Evolutionary conservation across 1,140 invertebrate species (phyloP).

Genomic region (Zelostemma sp.): DNA sequence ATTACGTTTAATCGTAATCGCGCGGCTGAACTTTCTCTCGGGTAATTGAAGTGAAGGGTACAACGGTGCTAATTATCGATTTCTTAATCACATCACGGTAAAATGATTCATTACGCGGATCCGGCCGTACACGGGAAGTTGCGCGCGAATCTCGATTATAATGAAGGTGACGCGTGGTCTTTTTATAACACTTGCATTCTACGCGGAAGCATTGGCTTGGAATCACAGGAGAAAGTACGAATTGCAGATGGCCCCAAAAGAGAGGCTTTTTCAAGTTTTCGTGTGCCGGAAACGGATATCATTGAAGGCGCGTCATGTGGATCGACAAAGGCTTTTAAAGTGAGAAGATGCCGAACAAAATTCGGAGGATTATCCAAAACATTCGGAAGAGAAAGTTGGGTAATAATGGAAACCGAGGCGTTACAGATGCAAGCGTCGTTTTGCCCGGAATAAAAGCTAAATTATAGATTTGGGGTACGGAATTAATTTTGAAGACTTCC

Average conservation of each 20-base stretch:
- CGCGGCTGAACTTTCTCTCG: slow-evolving; percentile 37
- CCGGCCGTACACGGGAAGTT: slow-evolving; percentile 45
- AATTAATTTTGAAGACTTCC: slow-evolving; percentile 59
- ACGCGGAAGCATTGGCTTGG: slow-evolving; percentile 18
- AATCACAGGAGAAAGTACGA: slow-evolving; percentile 33
- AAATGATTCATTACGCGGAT: slow-evolving; percentile 50
- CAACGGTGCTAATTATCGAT: slow-evolving; percentile 47
- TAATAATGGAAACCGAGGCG: slow-evolving; percentile 44
- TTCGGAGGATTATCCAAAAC: slow-evolving; percentile 39
- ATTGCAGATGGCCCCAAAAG: slow-evolving; percentile 19
- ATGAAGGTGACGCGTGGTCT: slow-evolving; percentile 24
- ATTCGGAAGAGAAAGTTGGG: slow-evolving; percentile 55
- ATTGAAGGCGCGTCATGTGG: slow-evolving; percentile 40
- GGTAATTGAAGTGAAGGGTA: slow-evolving; percentile 40
- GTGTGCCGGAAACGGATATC: slow-evolving; percentile 42
- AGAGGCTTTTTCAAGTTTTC: slow-evolving; percentile 9
- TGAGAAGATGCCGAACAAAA: slow-evolving; percentile 43
- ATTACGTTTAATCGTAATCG: slow-evolving; percentile 33
- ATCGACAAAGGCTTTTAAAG: slow-evolving; percentile 36
- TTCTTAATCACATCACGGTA: slow-evolving; percentile 48
- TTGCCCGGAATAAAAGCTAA: slow-evolving; percentile 57
- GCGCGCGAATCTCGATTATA: slow-evolving; percentile 39
- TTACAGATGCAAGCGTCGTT: slow-evolving; percentile 56
- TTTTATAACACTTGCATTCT: slow-evolving; percentile 25
- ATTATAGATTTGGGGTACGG: slow-evolving; percentile 64